Evolutionary conservation across 2,113 vertebrate species (phyloP).

Genomic region (Epinephelus moara): DNA sequence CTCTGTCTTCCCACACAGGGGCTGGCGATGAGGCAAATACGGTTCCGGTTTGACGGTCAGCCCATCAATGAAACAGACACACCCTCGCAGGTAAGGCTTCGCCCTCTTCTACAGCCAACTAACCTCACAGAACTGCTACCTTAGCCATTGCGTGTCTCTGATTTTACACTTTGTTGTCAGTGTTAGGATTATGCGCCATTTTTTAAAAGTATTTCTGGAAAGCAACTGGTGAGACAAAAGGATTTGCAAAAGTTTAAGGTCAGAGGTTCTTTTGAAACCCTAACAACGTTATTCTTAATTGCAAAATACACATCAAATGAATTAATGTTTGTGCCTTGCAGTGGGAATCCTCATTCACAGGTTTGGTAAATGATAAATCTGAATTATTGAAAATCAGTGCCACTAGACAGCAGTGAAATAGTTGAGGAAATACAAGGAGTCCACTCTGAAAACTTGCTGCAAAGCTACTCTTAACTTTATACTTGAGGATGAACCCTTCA

Average conservation of each 20-base stretch:
- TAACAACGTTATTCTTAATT: not conserved
- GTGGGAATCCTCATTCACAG: not conserved
- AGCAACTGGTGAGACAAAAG: not conserved
- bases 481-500: too few species aligned
- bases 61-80: constrained; percentile 99
- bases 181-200: not conserved
- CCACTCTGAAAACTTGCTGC: not conserved
- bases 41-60: constrained; percentile 98
- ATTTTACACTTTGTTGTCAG: not conserved
- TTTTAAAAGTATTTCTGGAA: not conserved
- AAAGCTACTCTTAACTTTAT: too few species aligned
- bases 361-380: too few species aligned
- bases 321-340: not conserved
- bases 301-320: not conserved
- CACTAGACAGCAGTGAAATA: not conserved
- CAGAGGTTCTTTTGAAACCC: not conserved
- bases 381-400: too few species aligned
- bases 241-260: not conserved
- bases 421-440: not conserved
- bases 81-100: constrained; percentile 92
- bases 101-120: not conserved
- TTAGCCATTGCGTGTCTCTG: not conserved
- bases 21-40: constrained; percentile 98
- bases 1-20: constrained; percentile 84
- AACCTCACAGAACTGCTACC: not conserved